phyloP scores from a whole-genome alignment of 1,140 invertebrate species.

The Periplaneta americana region DNA sequence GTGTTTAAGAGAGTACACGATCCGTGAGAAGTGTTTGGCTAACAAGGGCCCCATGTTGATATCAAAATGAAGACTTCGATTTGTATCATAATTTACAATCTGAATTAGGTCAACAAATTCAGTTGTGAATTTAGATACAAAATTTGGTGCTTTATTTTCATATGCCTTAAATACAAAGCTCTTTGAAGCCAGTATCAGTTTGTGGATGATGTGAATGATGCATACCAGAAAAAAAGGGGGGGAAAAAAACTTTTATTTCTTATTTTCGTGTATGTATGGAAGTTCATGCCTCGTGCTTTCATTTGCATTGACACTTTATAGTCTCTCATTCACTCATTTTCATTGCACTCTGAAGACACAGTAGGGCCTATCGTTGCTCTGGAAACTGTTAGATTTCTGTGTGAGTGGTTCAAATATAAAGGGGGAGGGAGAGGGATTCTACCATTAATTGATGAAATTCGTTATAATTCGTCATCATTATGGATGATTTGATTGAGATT shows the following conservation, averaged over 20 bases:
- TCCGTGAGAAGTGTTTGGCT: neutral
- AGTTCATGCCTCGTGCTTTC: neutral
- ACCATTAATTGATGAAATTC: neutral
- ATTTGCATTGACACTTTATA: neutral
- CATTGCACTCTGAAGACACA: neutral
- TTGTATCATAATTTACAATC: neutral
- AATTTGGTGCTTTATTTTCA: neutral
- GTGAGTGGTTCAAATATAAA: neutral
- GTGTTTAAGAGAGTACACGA: neutral
- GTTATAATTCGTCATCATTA: neutral
- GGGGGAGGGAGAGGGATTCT: neutral
- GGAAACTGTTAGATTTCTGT: neutral
- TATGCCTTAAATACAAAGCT: neutral
- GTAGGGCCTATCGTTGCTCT: neutral
- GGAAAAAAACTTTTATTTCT: too few species aligned
- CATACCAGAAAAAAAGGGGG: neutral
- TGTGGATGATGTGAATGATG: neutral
- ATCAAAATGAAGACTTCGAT: neutral
- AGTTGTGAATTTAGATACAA: neutral
- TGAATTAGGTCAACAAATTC: neutral
- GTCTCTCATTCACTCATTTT: neutral
- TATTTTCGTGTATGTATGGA: neutral
- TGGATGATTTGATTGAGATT: neutral
- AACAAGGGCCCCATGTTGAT: neutral
- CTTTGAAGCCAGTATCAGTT: neutral